Evolutionary conservation across 2,888 invertebrate genomes (phyloP).

Genomic region (Timema podura): DNA sequence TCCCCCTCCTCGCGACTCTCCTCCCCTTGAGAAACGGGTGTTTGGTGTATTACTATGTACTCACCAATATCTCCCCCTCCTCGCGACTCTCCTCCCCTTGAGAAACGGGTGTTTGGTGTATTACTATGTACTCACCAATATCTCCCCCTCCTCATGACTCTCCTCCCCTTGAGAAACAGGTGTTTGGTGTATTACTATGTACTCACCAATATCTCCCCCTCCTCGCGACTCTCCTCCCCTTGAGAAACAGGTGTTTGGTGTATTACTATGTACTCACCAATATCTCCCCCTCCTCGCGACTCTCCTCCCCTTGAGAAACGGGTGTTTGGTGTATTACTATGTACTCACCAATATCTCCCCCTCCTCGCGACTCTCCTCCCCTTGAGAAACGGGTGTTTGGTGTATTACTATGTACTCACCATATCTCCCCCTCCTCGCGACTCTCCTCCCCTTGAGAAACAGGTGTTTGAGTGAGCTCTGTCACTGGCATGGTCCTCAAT

Average conservation of each 20-base stretch:
- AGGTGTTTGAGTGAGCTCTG: constrained; percentile 16
- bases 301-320: no score
- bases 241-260: background rate
- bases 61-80: constrained; percentile 18
- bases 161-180: no score
- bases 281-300: constrained; percentile 15
- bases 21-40: no score
- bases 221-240: no score
- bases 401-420: no score
- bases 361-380: constrained; percentile 16
- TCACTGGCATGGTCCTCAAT: constrained; percentile 30
- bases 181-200: no score
- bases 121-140: constrained; percentile 18
- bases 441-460: constrained; percentile 14
- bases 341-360: constrained; percentile 18
- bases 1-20: constrained; percentile 18
- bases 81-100: no score
- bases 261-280: no score
- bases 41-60: background rate
- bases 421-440: constrained; percentile 3
- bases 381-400: background rate
- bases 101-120: background rate
- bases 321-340: background rate
- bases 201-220: constrained; percentile 18
- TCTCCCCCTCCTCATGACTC: constrained; percentile 17